Evolutionary conservation across 2,888 invertebrate genomes (phyloP).

Genomic region (Macaria notata): DNA sequence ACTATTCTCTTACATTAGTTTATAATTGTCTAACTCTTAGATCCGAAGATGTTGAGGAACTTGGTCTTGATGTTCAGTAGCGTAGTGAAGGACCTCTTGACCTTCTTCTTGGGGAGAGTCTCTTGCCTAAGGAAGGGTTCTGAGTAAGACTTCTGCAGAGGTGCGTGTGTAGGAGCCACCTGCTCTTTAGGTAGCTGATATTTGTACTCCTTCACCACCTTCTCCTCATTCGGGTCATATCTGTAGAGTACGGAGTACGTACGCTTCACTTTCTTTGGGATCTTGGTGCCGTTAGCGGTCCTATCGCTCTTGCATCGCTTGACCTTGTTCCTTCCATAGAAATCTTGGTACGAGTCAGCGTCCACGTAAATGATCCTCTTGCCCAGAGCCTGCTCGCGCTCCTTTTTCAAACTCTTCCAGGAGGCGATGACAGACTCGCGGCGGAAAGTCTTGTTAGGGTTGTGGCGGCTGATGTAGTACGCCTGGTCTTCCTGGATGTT

Average conservation of each 20-base stretch:
- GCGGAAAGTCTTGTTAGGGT: conserved; percentile 76
- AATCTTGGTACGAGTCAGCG: conserved; percentile 70
- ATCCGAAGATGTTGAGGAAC: conserved; percentile 71
- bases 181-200: conserved; percentile 62
- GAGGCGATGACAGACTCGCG: conserved; percentile 78
- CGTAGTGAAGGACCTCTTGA: conserved; percentile 73
- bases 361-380: conserved; percentile 71
- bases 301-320: conserved; percentile 77
- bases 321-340: conserved; percentile 71
- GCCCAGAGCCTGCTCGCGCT: conserved; percentile 73
- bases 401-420: conserved; percentile 77
- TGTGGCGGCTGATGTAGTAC: conserved; percentile 75
- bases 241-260: conserved; percentile 75
- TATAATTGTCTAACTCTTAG: conserved; percentile 61
- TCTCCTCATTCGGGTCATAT: conserved; percentile 72
- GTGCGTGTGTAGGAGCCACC: conserved; percentile 39
- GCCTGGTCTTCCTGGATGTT: conserved; percentile 70
- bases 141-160: conserved; percentile 63
- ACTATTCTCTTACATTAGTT: conserved; percentile 46
- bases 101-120: conserved; percentile 69
- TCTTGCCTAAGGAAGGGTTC: conserved; percentile 70
- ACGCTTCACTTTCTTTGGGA: conserved; percentile 71
- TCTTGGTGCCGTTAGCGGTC: conserved; percentile 53
- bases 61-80: conserved; percentile 74
- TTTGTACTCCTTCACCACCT: conserved; percentile 75